Evolutionary conservation across 1,140 invertebrate genomes (phyloP).

Genomic region (Drosophila triauraria): DNA sequence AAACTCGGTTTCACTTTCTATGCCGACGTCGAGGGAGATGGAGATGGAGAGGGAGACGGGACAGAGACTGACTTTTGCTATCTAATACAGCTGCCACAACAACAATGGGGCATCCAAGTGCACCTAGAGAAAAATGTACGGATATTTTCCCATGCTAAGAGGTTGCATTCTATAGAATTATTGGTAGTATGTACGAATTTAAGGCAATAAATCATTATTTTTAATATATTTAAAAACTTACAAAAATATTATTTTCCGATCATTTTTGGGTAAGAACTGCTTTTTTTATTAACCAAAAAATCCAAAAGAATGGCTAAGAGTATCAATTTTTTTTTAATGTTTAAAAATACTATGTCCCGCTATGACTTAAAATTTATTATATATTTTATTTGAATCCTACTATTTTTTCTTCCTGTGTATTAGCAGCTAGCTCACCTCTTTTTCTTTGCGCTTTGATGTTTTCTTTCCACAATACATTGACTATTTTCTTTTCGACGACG

Average conservation of each 20-base stretch:
- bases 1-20: slow-evolving; percentile 82
- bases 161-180: too few species aligned
- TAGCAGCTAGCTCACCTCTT: slow-evolving; percentile 66
- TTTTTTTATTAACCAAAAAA: too few species aligned
- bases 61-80: slow-evolving; percentile 72
- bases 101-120: slow-evolving; percentile 61
- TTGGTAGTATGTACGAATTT: too few species aligned
- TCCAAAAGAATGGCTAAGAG: too few species aligned
- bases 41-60: not conserved
- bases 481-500: slow-evolving; percentile 79
- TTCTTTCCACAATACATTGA: slow-evolving; percentile 74
- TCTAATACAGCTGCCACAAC: slow-evolving; percentile 63
- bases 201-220: too few species aligned
- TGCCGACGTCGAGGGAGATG: slow-evolving; percentile 38
- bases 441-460: slow-evolving; percentile 54
- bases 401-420: slow-evolving; percentile 3
- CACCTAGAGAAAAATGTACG: slow-evolving; percentile 3
- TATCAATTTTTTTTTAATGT: too few species aligned
- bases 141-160: not conserved
- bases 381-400: too few species aligned
- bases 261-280: too few species aligned
- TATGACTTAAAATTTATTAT: too few species aligned
- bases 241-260: too few species aligned
- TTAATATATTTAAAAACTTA: too few species aligned
- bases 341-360: too few species aligned